Conservation (phyloP, 2,888 invertebrate species). For the Ophion slaviceki region DNA sequence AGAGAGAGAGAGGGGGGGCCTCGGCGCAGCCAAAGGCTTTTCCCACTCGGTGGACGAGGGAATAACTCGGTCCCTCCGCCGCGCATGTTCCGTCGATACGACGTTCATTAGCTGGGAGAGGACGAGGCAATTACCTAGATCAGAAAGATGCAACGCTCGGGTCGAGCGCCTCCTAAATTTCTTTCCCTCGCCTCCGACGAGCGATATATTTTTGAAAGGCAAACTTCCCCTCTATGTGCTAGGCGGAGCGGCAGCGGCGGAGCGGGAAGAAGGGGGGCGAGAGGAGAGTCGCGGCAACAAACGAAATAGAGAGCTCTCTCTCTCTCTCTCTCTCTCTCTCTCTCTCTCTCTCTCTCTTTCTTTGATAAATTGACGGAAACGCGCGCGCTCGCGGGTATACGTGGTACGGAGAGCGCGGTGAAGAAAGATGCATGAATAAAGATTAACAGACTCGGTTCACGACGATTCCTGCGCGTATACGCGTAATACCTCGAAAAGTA, state of each 20-base stretch:
- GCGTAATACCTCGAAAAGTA: conserved; percentile 13
- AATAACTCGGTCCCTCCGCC: conserved; percentile 66
- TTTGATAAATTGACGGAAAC: conserved; percentile 17
- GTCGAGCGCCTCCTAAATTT: conserved; percentile 72
- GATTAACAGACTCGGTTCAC: conserved; percentile 47
- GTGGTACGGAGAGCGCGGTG: conserved; percentile 39
- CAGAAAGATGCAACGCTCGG: conserved; percentile 58
- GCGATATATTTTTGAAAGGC: too few species aligned
- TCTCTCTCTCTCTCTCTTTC: conserved; percentile 26
- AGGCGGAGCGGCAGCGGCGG: too few species aligned
- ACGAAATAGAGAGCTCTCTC: conserved; percentile 61
- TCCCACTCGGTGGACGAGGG: too few species aligned
- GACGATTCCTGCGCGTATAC: conserved; percentile 14
- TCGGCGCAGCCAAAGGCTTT: not conserved
- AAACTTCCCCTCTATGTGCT: too few species aligned
- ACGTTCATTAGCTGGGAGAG: conserved; percentile 75
- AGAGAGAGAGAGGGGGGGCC: too few species aligned
- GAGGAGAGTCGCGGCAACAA: not conserved
- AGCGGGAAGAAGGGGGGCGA: too few species aligned
- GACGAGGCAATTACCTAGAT: conserved; percentile 69
- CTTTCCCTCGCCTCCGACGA: conserved; percentile 41
- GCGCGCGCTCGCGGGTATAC: conserved; percentile 20
- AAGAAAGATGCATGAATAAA: conserved; percentile 64
- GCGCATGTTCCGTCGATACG: conserved; percentile 67
- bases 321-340: conserved; percentile 29